These are phyloP conservation scores for Fregetta grallaria DNA, from an alignment of 2,113 vertebrate genomes.

Conservation along the genomic window DNA sequence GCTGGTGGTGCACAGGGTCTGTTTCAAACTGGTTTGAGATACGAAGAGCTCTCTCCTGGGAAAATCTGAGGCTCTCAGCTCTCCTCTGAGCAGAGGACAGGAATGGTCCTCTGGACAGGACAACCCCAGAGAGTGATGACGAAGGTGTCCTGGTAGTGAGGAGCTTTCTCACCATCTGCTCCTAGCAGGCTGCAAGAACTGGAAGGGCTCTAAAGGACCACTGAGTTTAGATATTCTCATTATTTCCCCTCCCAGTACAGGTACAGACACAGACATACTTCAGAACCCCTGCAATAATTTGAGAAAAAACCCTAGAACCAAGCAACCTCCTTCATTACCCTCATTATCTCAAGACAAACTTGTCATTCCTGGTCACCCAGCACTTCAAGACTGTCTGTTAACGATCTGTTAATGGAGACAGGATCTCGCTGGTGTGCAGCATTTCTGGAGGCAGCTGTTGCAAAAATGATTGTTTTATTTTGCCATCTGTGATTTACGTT, in stretches of 20 bases:
- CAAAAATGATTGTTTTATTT: not conserved
- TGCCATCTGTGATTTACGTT: not conserved
- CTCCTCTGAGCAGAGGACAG: not conserved
- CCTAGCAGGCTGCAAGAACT: not conserved
- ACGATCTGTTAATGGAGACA: not conserved
- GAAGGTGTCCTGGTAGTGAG: rapidly evolving
- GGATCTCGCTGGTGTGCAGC: rapidly evolving
- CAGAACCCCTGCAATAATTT: not conserved
- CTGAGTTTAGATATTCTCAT: not conserved
- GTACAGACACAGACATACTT: not conserved
- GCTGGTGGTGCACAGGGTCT: not conserved
- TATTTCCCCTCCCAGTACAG: not conserved
- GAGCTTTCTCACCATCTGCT: not conserved
- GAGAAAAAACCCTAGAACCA: not conserved
- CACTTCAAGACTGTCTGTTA: not conserved
- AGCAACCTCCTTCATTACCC: not conserved
- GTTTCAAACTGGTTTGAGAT: not conserved
- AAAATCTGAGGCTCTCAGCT: not conserved
- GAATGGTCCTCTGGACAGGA: not conserved
- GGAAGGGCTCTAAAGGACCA: not conserved
- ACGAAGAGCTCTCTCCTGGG: not conserved
- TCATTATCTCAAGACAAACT: not conserved
- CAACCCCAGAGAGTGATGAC: not conserved
- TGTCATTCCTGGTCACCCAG: not conserved
- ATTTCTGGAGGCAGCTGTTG: not conserved